Evolutionary conservation across 2,113 vertebrate genomes (phyloP).

Genomic region (Agelaius phoeniceus): DNA sequence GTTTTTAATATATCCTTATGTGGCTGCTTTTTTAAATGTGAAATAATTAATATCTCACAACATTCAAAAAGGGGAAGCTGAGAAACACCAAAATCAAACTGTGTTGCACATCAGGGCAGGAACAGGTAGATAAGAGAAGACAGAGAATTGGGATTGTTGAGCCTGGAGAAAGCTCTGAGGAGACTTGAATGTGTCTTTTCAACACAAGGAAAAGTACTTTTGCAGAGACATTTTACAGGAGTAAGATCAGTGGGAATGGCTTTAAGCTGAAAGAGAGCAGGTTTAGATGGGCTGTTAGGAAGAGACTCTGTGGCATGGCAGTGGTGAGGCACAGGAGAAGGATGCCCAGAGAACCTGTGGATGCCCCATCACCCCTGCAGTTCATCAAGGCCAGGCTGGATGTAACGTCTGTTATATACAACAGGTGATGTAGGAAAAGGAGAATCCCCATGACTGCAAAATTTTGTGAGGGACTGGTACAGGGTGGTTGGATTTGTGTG

Average conservation of each 20-base stretch:
- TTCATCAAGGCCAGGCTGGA: too few relatives aligned
- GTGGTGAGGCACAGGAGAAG: not conserved
- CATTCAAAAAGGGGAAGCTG: not conserved
- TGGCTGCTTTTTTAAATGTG: not conserved
- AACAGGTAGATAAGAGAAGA: not conserved
- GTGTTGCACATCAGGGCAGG: not conserved
- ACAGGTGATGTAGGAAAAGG: not conserved
- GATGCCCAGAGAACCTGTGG: not conserved
- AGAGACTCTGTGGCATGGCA: not conserved
- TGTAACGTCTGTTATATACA: not conserved
- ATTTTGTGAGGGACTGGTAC: too few relatives aligned
- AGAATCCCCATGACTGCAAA: not conserved
- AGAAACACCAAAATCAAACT: not conserved
- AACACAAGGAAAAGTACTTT: not conserved
- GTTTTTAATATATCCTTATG: not conserved
- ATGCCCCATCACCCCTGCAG: not conserved
- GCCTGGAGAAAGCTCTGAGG: not conserved
- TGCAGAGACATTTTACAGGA: not conserved
- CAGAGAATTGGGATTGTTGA: not conserved
- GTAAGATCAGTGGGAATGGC: not conserved
- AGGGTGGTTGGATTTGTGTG: not conserved
- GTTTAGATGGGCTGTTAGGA: not conserved
- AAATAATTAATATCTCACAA: not conserved
- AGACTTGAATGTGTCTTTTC: not conserved
- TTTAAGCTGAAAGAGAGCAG: not conserved